phyloP scores from a whole-genome alignment of 2,113 vertebrate genomes.

The Hipposideros armiger region DNA sequence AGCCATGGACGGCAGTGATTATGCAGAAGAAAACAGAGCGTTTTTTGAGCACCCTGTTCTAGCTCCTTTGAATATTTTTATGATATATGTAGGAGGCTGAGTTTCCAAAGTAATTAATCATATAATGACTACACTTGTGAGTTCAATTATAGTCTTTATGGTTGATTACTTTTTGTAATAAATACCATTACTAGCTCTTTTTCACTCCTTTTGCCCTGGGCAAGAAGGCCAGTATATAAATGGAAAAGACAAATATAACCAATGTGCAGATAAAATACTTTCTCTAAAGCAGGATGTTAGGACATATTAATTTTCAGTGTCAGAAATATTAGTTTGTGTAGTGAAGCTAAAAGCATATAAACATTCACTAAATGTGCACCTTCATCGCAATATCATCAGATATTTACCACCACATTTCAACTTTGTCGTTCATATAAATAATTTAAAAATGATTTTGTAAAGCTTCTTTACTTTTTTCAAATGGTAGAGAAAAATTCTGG shows the following conservation, averaged over 20 bases:
- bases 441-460: constrained; percentile 11
- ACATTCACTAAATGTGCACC: constrained; percentile 70
- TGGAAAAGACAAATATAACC: constrained; percentile 78
- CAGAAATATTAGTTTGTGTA: constrained; percentile 85
- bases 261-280: constrained; percentile 73
- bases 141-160: constrained; percentile 89
- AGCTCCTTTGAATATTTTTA: constrained; percentile 78
- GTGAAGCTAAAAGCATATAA: constrained; percentile 82
- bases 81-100: constrained; percentile 86
- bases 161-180: constrained; percentile 90
- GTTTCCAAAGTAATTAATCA: constrained; percentile 90
- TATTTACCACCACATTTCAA: constrained; percentile 13
- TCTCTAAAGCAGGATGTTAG: constrained; percentile 68
- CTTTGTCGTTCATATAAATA: constrained; percentile 31
- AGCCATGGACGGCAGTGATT: neutral
- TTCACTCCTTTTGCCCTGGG: constrained; percentile 80
- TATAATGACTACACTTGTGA: constrained; percentile 89
- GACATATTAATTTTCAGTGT: constrained; percentile 82
- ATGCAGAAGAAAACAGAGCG: neutral
- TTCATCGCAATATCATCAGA: neutral
- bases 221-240: constrained; percentile 80
- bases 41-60: constrained; percentile 24
- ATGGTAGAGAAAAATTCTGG: neutral
- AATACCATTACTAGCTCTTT: constrained; percentile 82
- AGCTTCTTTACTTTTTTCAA: constrained; percentile 38